Base-by-base conservation (phyloP, 2,113 vertebrate genomes). In the Indri indri region DNA sequence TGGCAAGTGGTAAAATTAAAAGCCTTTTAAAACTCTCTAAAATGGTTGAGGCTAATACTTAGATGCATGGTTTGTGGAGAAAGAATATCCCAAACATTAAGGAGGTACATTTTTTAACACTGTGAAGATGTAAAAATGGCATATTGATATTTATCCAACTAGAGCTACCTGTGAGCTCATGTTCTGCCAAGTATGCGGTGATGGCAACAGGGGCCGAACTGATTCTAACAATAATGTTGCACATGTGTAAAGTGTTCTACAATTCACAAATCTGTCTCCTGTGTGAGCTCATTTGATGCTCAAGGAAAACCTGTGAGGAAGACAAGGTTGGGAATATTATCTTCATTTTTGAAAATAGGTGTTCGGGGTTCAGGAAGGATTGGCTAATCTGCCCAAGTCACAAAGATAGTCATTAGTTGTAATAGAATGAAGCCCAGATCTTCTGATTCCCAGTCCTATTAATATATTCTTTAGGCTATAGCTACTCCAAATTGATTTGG, bases 321-420 rank as follows among this genome's bases (percentile, higher is more conserved):
- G 54, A 68, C 2, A 83, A 87, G 10, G 52, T 47, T 73, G 52
- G 50, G 7, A 45, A 34, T 17, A 59, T 65, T 54, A 52, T 16
- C 20, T 14, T 68, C 50, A 45, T 80, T 88, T 91, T 88, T 66
- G 34, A 83, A 95, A 97, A 61, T 3, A 91, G 77, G 47, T 65
- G 16, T 40, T 76, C 73, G 32, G 57, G 54, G 8, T 70, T 96
- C 68, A 88, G 65, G 50, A 59, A 88, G 93, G 50, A 70, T 32
- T 63, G 42, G 25, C 14, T 81, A 37, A 32, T 79, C 45, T 88
- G 65, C 12, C 42, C 65, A 85, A 47, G n/a, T 95, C 54, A 68
- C 23, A 74, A 86, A 57, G 10, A 6, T 10, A 22, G 52, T 7
- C 54, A 54, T n/a, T 20, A 50, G 27, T 16, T 82, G 61, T 40